These are phyloP conservation scores for Netelia fuscicornis DNA, from an alignment of 2,888 invertebrate genomes.

Conservation along the genomic window DNA sequence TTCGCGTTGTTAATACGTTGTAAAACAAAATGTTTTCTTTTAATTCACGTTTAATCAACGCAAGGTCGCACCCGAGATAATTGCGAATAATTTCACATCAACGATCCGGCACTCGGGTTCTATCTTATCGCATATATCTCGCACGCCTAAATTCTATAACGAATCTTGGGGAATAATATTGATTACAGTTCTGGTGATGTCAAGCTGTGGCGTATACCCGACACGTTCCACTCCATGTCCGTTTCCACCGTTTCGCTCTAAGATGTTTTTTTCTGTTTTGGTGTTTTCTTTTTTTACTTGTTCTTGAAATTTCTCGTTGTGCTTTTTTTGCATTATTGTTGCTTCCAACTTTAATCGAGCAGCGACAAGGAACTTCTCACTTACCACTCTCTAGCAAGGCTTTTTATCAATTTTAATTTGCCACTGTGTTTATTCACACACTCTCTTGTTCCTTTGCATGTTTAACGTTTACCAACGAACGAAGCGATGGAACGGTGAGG, in stretches of 20 bases:
- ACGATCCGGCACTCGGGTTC: neutral
- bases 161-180: constrained; percentile 80
- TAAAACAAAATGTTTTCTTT: neutral
- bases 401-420: constrained; percentile 59
- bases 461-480: constrained; percentile 77
- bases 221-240: constrained; percentile 85
- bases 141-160: constrained; percentile 74
- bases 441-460: constrained; percentile 84
- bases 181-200: constrained; percentile 90
- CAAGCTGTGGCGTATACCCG: constrained; percentile 88
- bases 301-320: neutral
- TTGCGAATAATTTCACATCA: constrained; percentile 16
- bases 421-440: constrained; percentile 56
- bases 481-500: constrained; percentile 83
- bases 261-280: constrained; percentile 71
- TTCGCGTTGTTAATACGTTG: neutral
- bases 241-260: constrained; percentile 84
- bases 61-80: constrained; percentile 29
- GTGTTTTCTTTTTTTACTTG: constrained; percentile 10
- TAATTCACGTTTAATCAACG: constrained; percentile 13
- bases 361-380: constrained; percentile 4
- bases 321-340: constrained; percentile 18
- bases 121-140: constrained; percentile 7
- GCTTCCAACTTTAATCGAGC: neutral
- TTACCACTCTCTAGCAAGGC: constrained; percentile 6